A percentile compares a stretch with the other conserved stretches of the same genome.
Conservation (phyloP, 2,113 vertebrate species). For the Myiagra hebetior region DNA sequence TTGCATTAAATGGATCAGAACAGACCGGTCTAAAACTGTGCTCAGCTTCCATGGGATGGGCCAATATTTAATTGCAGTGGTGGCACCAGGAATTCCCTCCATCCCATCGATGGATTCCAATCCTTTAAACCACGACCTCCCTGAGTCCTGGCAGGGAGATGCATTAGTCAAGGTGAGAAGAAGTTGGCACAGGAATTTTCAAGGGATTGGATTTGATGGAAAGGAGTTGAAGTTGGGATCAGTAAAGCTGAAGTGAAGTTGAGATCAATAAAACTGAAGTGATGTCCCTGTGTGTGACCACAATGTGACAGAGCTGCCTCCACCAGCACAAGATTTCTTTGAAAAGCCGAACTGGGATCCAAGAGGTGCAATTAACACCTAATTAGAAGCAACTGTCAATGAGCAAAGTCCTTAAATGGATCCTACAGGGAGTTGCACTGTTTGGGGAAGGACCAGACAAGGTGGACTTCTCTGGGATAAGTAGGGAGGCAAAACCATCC, state of each 20-base stretch:
- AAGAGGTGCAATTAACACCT: neutral
- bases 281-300: rapidly evolving
- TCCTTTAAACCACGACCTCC: neutral
- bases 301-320: neutral
- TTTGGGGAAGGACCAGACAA: neutral
- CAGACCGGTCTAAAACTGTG: neutral
- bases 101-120: neutral
- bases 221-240: neutral
- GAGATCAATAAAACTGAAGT: neutral
- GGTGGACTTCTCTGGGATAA: neutral
- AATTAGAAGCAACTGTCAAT: neutral
- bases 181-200: neutral
- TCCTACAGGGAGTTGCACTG: neutral
- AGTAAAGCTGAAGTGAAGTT: rapidly evolving
- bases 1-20: neutral
- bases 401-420: neutral
- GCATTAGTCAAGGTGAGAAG: neutral
- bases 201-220: neutral
- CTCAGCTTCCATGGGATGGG: neutral
- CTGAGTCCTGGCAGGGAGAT: neutral
- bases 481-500: rapidly evolving
- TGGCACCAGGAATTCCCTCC: neutral
- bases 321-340: neutral
- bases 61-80: neutral
- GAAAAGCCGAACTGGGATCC: neutral